phyloP scores from a whole-genome alignment of 2,113 vertebrate genomes.

The Chaetops frenatus region DNA sequence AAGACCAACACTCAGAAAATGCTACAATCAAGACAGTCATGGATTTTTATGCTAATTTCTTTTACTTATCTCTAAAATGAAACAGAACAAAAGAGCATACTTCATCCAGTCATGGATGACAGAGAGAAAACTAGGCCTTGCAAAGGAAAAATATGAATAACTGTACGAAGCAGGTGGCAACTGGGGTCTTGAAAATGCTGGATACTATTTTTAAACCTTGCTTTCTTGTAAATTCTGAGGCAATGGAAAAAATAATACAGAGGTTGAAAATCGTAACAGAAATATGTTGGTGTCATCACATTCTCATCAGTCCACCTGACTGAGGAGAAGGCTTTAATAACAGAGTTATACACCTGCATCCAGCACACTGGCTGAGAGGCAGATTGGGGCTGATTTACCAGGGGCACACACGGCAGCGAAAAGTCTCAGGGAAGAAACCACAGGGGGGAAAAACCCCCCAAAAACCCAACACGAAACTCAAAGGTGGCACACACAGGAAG shows the following conservation, averaged over 20 bases:
- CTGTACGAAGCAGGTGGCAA: background rate
- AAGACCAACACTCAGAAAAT: background rate
- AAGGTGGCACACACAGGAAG: background rate
- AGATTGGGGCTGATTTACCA: background rate
- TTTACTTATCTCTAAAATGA: background rate
- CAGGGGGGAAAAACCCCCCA: accelerated
- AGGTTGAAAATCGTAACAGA: background rate
- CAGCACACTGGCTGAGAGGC: background rate
- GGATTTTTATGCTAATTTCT: background rate
- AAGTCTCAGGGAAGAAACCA: background rate
- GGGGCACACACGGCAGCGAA: background rate
- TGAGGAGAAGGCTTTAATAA: background rate
- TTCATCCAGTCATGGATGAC: background rate
- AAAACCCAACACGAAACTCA: background rate
- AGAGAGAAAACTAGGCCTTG: background rate
- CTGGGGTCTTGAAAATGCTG: background rate
- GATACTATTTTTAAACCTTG: background rate
- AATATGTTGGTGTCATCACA: background rate
- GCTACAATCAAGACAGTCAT: background rate
- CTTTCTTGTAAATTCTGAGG: background rate
- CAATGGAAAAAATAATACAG: background rate
- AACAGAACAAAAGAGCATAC: background rate
- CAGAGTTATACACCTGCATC: background rate
- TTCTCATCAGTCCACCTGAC: background rate
- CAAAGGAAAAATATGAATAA: background rate